Evolutionary conservation across 2,888 invertebrate genomes (phyloP).

Genomic region (Limenitis camilla): DNA sequence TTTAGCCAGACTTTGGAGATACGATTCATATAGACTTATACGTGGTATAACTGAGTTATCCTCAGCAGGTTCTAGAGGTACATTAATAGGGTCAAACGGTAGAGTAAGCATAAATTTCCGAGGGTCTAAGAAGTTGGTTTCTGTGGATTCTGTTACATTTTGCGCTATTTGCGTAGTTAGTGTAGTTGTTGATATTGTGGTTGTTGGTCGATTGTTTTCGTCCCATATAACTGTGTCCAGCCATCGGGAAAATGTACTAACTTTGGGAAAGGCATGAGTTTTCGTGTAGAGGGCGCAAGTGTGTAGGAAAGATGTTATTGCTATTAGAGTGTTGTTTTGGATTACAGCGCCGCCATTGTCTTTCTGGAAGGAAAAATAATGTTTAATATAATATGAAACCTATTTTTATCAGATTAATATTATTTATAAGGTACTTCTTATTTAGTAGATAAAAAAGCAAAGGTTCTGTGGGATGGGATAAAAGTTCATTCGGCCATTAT

Average conservation of each 20-base stretch:
- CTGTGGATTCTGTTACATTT: conserved; percentile 32
- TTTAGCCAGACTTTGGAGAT: conserved; percentile 46
- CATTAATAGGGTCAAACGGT: conserved; percentile 58
- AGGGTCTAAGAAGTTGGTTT: conserved; percentile 34
- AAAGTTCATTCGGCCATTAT: too few species aligned
- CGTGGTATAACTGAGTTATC: conserved; percentile 60
- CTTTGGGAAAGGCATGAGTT: conserved; percentile 60
- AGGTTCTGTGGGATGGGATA: too few species aligned
- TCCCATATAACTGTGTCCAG: conserved; percentile 63
- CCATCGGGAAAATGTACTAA: conserved; percentile 52
- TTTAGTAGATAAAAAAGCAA: too few species aligned
- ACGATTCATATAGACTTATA: conserved; percentile 62
- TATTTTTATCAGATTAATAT: too few species aligned
- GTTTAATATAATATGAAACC: background rate
- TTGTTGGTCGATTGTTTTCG: conserved; percentile 47
- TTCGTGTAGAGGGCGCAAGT: conserved; percentile 57
- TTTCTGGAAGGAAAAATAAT: conserved; percentile 39
- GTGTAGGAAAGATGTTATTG: conserved; percentile 50
- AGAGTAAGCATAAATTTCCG: conserved; percentile 50
- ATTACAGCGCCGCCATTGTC: conserved; percentile 65
- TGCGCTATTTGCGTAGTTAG: conserved; percentile 1
- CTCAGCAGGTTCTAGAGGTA: conserved; percentile 58
- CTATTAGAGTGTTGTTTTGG: conserved; percentile 59
- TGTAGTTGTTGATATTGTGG: conserved; percentile 20
- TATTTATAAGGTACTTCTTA: too few species aligned